Percentiles rank a stretch among this genome's conserved stretches.
Evolutionary conservation across 1,140 invertebrate species (phyloP).

Genomic region (Pygmarrhopalites habei): DNA sequence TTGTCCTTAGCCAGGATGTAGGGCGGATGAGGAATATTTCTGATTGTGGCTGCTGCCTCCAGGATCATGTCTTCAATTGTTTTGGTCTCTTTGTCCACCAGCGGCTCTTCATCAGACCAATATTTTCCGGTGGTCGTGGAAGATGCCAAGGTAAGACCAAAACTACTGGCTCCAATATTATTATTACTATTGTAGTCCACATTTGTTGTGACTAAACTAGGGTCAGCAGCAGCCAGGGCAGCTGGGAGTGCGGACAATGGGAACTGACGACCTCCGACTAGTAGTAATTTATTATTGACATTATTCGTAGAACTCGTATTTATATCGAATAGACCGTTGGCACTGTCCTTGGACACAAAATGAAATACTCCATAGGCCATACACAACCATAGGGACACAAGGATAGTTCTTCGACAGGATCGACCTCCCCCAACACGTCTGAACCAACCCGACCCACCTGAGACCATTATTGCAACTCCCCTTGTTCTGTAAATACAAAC

Average conservation of each 20-base stretch:
- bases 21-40: conserved; percentile 38
- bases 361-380: conserved; percentile 39
- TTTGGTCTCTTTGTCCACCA: conserved; percentile 58
- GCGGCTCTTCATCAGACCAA: conserved; percentile 47
- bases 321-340: neutral
- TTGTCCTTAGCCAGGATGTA: conserved; percentile 49
- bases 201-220: neutral
- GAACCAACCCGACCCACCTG: conserved; percentile 15
- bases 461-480: too few species aligned
- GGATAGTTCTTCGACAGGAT: conserved; percentile 27
- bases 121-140: conserved; percentile 24
- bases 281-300: neutral
- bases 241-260: neutral
- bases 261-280: neutral
- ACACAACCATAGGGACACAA: conserved; percentile 34
- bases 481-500: too few species aligned
- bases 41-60: conserved; percentile 51
- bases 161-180: neutral
- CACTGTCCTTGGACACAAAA: conserved; percentile 24
- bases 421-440: conserved; percentile 19
- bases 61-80: conserved; percentile 68
- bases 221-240: neutral
- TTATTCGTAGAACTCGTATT: neutral
- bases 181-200: neutral
- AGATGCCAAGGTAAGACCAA: conserved; percentile 22